phyloP scores from a whole-genome alignment of 2,797 vertebrate genomes.

The Macrochelys suwanniensis region DNA sequence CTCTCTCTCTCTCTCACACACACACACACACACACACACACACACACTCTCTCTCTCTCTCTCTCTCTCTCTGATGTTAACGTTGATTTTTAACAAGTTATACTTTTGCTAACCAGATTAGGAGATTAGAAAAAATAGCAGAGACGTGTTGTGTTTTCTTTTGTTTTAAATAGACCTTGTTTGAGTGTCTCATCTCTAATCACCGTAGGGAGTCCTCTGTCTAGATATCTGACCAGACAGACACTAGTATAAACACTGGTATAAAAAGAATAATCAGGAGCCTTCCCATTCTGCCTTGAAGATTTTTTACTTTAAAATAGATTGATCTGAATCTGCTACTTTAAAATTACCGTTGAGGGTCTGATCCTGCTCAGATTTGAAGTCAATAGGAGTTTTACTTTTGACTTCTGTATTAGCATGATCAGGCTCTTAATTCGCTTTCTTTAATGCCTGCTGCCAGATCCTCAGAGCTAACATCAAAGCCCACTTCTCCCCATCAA shows the following conservation, averaged over 20 bases:
- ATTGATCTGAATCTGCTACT: neutral
- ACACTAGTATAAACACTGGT: neutral
- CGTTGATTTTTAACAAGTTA: neutral
- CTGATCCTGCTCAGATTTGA: neutral
- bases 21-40: too few relatives aligned
- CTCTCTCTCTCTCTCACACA: too few relatives aligned
- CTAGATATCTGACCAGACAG: neutral
- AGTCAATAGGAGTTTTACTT: neutral
- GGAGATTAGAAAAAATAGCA: neutral
- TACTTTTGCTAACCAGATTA: neutral
- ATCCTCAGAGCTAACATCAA: constrained; percentile 21
- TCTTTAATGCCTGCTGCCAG: neutral
- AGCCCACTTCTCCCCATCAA: neutral
- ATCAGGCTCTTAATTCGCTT: neutral
- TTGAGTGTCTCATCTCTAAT: neutral
- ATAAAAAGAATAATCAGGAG: neutral
- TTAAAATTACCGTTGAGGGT: neutral
- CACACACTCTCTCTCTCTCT: too few relatives aligned
- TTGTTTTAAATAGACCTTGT: neutral
- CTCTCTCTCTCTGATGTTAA: neutral
- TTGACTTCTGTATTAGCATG: neutral
- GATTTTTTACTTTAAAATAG: neutral
- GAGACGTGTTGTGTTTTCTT: neutral
- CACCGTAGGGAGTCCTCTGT: neutral
- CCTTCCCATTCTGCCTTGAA: neutral